Evolutionary conservation across 2,797 vertebrate genomes (phyloP).

Genomic region (Zenarchopterus dispar): DNA sequence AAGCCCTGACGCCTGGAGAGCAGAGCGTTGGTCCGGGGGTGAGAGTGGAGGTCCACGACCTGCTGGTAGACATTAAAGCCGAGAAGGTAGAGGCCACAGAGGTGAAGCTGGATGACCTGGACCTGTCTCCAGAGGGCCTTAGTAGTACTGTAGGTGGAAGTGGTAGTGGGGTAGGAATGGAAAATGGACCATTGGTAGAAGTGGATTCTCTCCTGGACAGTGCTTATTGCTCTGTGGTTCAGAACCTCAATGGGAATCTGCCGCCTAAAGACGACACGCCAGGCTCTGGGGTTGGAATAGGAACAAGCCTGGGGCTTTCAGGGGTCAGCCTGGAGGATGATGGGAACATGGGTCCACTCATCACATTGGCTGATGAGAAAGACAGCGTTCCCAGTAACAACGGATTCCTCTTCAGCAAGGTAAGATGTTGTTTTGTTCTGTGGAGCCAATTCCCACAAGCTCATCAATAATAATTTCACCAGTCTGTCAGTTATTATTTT

Average conservation of each 20-base stretch:
- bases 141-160: constrained; percentile 76
- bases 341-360: constrained; percentile 93
- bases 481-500: constrained; percentile 11
- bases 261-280: constrained; percentile 86
- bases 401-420: constrained; percentile 96
- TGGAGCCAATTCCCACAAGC: no score
- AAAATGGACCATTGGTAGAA: constrained; percentile 94
- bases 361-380: constrained; percentile 97
- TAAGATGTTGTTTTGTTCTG: constrained; percentile 60
- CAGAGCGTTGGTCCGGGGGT: constrained; percentile 86
- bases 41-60: constrained; percentile 95
- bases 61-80: constrained; percentile 98
- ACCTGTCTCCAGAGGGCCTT: constrained; percentile 94
- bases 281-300: constrained; percentile 77
- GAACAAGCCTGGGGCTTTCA: constrained; percentile 62
- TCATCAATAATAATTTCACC: constrained; percentile 12
- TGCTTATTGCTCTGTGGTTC: constrained; percentile 94
- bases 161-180: constrained; percentile 75
- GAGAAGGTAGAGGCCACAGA: constrained; percentile 99
- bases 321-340: constrained; percentile 84
- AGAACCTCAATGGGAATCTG: constrained; percentile 92
- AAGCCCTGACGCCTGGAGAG: constrained; percentile 79
- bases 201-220: constrained; percentile 95
- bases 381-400: constrained; percentile 92
- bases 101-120: constrained; percentile 97